Base-by-base conservation (phyloP, 2,888 invertebrate species). In the Argyra leucocephala region DNA sequence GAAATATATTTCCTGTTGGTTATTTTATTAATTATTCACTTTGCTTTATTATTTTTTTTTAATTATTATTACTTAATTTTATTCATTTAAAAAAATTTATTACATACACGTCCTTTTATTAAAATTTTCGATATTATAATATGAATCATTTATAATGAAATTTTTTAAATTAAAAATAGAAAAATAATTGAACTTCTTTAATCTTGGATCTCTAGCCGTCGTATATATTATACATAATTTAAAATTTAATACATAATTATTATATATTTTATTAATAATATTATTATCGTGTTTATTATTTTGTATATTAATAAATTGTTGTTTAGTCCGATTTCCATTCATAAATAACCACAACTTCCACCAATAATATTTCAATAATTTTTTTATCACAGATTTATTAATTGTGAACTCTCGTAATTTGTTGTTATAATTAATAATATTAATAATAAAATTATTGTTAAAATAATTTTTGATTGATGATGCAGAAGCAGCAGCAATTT, bases 201-300 rank as follows among this genome's bases (percentile, higher is more conserved):
- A 75, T 69, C 76, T 75, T 67, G 80, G 79, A 76, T 79, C 79
- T 70, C 80, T 76, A 67, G 78, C 77, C 61, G 78, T 77, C 61
- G 77, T 78, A 68, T 78, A 79, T 69, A 75, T 74, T 63, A 78
- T 73, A 71, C 77, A 79, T 73, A 78, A 75, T 76, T 78, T 78
- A 24, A 59, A 23, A 59, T 59, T 65, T 67, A 69, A 65, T 65
- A 69, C 64, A 69, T 68, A 64, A 67, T 62, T 67, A 66, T 68
- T 67, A 66, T 67, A 68, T 69, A 65, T 63, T 36, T 26, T 68
- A 64, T 26, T 65, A 64, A 57, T 61, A 62, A 61, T 67, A 63
- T 65, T 22, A 63, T 67, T 65, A 63, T 67, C 63, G 21, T 68
- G 66, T 58, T 65, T 66, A 67, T 68, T 62, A 63, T 61, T 68